Percentiles rank a stretch among this genome's conserved stretches.
Conservation (phyloP, 2,113 vertebrate species). For the Psittacus erithacus region DNA sequence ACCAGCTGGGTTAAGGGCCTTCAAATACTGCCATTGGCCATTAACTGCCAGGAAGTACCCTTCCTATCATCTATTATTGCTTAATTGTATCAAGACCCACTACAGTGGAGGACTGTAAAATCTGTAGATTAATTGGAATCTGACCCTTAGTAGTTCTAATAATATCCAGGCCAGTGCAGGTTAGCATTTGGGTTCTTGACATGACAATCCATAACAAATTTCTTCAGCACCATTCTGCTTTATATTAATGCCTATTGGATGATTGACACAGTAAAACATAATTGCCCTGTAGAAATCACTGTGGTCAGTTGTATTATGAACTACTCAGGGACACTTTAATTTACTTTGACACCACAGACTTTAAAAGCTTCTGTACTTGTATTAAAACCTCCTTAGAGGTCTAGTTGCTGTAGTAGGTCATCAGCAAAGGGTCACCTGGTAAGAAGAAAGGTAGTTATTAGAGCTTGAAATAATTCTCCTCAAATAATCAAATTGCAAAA, state of each 20-base stretch:
- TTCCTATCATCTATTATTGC: slow-evolving; percentile 52
- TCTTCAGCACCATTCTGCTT: slow-evolving; percentile 34
- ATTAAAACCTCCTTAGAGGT: neutral
- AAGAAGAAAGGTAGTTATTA: neutral
- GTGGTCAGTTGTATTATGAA: slow-evolving; percentile 35
- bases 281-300: slow-evolving; percentile 40
- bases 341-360: slow-evolving; percentile 28
- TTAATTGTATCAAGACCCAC: slow-evolving; percentile 56
- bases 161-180: slow-evolving; percentile 10
- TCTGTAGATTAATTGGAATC: slow-evolving; percentile 48
- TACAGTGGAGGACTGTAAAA: slow-evolving; percentile 34
- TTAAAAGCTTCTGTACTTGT: slow-evolving; percentile 11
- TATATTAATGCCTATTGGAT: slow-evolving; percentile 35
- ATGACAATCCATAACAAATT: slow-evolving; percentile 22
- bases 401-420: neutral
- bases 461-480: neutral
- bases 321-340: slow-evolving; percentile 49
- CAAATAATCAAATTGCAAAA: neutral
- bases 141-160: slow-evolving; percentile 48
- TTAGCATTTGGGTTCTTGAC: slow-evolving; percentile 15
- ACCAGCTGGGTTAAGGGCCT: slow-evolving; percentile 45
- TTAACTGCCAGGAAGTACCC: slow-evolving; percentile 42
- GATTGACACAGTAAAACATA: slow-evolving; percentile 45
- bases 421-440: neutral
- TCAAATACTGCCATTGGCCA: slow-evolving; percentile 12